Conservation (phyloP, 2,797 vertebrate species). For the Parauchenoglanis ngamensis region DNA sequence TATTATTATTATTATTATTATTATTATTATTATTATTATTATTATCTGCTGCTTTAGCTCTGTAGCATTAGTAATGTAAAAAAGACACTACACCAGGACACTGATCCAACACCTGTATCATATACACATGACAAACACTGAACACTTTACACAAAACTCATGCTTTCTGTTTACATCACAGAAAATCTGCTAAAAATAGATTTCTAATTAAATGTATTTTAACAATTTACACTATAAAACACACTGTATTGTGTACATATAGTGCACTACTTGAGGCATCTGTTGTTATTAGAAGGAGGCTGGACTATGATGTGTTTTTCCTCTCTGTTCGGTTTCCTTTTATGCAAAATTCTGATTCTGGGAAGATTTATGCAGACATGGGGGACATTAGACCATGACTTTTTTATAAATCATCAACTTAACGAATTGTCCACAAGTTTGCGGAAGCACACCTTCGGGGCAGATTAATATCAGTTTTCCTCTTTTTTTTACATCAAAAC, state of each 20-base stretch:
- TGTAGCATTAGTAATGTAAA: neutral
- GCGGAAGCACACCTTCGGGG: conserved; percentile 9
- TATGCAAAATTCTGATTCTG: conserved; percentile 39
- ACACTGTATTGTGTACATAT: neutral
- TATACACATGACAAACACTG: neutral
- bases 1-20: neutral
- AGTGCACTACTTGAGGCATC: neutral
- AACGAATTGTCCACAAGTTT: conserved; percentile 18
- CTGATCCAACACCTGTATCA: neutral
- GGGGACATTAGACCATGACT: conserved; percentile 18
- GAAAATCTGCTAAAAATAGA: neutral
- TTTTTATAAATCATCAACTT: conserved; percentile 45
- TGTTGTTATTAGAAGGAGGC: neutral
- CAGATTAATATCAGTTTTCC: conserved; percentile 2
- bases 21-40: neutral
- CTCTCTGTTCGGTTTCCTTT: neutral
- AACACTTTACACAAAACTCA: conserved; percentile 7
- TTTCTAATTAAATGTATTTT: neutral
- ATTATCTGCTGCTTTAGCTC: neutral
- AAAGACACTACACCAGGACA: neutral
- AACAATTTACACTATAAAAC: neutral
- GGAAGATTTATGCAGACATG: conserved; percentile 23
- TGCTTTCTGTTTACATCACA: conserved; percentile 11
- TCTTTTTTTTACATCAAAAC: neutral
- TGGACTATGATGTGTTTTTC: neutral